These are phyloP conservation scores for Acanthurus leucopareius DNA, from an alignment of 2,797 vertebrate genomes.

Conservation along the genomic window DNA sequence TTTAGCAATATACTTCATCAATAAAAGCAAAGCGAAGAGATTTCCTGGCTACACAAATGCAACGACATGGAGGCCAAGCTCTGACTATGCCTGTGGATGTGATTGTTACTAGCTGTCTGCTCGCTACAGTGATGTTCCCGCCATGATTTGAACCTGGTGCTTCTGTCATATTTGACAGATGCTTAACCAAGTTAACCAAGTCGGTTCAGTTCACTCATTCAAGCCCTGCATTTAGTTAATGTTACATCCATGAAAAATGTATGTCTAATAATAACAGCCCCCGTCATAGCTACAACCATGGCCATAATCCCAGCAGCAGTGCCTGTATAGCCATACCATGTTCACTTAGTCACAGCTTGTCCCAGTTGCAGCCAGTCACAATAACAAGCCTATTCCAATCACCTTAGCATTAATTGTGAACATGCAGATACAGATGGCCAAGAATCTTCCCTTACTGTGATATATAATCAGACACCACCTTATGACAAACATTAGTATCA, in stretches of 20 bases:
- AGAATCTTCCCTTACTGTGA: no score
- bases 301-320: neutral
- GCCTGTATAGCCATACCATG: no score
- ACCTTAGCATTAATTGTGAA: neutral
- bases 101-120: neutral
- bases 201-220: neutral
- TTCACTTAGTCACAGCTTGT: neutral
- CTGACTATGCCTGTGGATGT: neutral
- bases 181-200: neutral
- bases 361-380: neutral
- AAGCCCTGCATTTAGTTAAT: neutral
- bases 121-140: neutral
- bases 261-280: neutral
- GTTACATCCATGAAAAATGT: neutral
- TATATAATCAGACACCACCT: no score
- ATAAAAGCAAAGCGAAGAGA: neutral
- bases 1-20: neutral
- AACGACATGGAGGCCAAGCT: neutral
- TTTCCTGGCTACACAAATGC: neutral
- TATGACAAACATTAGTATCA: no score
- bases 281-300: neutral
- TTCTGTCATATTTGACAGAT: neutral
- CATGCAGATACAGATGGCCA: no score
- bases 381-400: neutral
- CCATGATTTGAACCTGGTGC: neutral